Percentiles rank a stretch among this genome's conserved stretches.
Evolutionary conservation across 1,140 invertebrate species (phyloP).

Genomic region (Acyrthosiphon pisum): DNA sequence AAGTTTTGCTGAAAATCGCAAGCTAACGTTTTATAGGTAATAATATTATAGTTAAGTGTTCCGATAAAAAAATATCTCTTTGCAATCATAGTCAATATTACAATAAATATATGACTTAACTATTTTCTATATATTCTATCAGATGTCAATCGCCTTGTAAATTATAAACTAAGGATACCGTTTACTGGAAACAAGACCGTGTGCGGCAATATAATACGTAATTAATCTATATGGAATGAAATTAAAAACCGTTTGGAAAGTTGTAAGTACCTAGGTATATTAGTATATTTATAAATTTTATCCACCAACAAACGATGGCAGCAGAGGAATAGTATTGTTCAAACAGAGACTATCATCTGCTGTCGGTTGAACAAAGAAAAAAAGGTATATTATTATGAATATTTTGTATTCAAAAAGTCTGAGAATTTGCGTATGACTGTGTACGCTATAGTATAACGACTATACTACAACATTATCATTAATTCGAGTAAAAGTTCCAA

Average conservation of each 20-base stretch:
- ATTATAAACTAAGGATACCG: background rate
- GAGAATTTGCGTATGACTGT: background rate
- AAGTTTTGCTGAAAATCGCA: background rate
- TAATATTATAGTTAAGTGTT: background rate
- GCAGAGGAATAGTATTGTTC: too few species aligned
- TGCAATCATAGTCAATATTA: background rate
- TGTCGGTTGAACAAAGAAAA: too few species aligned
- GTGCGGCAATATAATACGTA: too few species aligned
- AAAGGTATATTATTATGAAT: background rate
- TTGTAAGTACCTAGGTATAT: too few species aligned
- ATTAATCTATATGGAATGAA: background rate
- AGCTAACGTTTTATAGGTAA: background rate
- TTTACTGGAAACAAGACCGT: too few species aligned
- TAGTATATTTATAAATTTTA: too few species aligned
- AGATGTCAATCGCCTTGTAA: background rate
- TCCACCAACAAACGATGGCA: too few species aligned
- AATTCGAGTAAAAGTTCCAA: background rate
- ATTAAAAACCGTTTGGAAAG: too few species aligned
- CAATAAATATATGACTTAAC: background rate
- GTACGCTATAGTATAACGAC: background rate
- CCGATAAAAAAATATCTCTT: background rate
- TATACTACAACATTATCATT: background rate
- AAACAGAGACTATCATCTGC: too few species aligned
- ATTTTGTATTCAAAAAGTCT: background rate
- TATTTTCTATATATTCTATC: background rate